phyloP scores from a whole-genome alignment of 2,888 invertebrate species.

The Halictus quadricinctus region DNA sequence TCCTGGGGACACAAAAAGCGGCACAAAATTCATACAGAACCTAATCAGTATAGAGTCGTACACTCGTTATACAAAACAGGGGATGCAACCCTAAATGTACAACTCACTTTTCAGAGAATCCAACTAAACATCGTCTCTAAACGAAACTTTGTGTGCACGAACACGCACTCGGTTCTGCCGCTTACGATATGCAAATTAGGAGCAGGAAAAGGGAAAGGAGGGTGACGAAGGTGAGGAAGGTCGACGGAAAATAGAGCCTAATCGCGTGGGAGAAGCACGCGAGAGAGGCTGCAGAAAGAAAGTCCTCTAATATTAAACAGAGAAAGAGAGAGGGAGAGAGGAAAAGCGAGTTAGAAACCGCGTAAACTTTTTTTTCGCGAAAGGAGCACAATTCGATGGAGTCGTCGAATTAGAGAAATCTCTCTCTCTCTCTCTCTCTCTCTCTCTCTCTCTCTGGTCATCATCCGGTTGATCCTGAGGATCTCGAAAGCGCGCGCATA shows the following conservation, averaged over 20 bases:
- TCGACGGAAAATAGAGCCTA: neutral
- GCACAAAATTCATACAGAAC: neutral
- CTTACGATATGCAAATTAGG: conserved; percentile 6
- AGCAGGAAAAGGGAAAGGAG: neutral
- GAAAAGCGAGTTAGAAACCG: conserved; percentile 8
- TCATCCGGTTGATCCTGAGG: neutral
- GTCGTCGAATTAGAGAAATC: conserved; percentile 26
- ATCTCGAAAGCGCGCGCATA: neutral
- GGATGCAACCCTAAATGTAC: neutral
- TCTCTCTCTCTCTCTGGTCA: neutral
- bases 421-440: neutral
- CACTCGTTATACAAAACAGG: neutral
- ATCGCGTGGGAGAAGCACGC: conserved; percentile 1
- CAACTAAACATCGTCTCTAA: neutral
- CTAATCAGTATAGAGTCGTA: neutral
- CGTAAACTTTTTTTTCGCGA: neutral
- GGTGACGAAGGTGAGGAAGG: neutral
- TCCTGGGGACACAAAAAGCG: neutral
- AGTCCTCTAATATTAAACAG: neutral
- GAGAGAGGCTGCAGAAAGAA: neutral
- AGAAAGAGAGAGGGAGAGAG: neutral
- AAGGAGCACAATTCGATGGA: conserved; percentile 12
- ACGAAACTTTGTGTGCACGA: neutral
- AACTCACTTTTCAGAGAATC: neutral
- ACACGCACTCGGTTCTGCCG: neutral